Base-by-base conservation (phyloP, 2,888 invertebrate genomes). In the Lapara coniferarum region DNA sequence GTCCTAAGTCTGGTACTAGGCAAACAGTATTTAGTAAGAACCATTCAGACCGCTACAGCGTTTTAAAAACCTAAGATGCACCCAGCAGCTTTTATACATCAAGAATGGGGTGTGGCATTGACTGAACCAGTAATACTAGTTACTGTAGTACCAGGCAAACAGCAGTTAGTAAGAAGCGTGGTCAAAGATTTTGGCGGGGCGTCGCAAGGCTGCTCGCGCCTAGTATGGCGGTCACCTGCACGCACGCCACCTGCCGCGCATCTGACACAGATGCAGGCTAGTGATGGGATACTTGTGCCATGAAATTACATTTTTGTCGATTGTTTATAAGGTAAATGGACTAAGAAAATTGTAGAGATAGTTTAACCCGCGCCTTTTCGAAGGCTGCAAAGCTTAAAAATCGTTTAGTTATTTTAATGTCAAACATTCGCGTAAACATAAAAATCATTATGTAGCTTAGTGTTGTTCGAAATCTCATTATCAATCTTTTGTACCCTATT, bases 191-290 rank as follows among this genome's bases (percentile, higher is more conserved):
- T 92, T 81, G 89, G 89, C 86, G 83, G 83, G 79, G 79, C 73
- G 70, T 71, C 52, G 79, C 81, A 85, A 85, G 84, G 85, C 87
- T 85, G 85, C 81, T 79, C 82, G 78, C 81, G 80, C 89, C 91
- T 89, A 89, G 90, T 90, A 89, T 85, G 89, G 89, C 79, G 79
- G 76, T 87, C 93, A 93, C 92, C 93, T 93, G 93, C 93, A 79
- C 80, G 52, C 68, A 79, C 79, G 84, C 81, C 92, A 92, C 93
- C 92, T 92, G 93, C 90, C 86, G 86, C 78, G 82, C 93, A 91
- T 91, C 92, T 92, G 91, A 89, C 88, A 91, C 93, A 92, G 93
- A 93, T 93, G 93, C 86, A 79, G 82, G 75, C 70, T 89, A 92
- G 89, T 78, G 89, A 71, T 75, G 86, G 51, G 71, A 76, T 70